These are phyloP conservation scores for Phataginus tricuspis DNA, from an alignment of 2,797 vertebrate genomes.

Conservation along the genomic window DNA sequence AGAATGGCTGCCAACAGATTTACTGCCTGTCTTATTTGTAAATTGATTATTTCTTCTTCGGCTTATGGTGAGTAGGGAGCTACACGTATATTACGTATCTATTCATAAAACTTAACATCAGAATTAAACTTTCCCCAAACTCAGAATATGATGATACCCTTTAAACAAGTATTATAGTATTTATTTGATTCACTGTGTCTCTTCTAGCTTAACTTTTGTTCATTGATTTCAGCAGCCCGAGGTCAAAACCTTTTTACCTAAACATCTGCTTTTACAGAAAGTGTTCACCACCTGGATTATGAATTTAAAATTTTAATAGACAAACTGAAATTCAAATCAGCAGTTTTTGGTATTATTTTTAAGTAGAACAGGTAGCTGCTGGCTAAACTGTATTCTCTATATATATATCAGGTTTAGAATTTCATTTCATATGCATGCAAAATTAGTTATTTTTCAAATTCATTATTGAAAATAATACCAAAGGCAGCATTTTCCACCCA, in stretches of 20 bases:
- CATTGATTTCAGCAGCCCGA: conserved; percentile 24
- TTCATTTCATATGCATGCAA: neutral
- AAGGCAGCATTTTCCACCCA: conserved; percentile 16
- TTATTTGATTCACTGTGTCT: neutral
- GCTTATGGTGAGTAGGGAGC: neutral
- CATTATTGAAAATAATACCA: conserved; percentile 9
- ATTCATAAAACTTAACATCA: conserved; percentile 55
- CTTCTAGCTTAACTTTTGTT: neutral
- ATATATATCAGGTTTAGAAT: neutral
- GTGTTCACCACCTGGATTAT: neutral
- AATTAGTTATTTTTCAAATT: conserved; percentile 31
- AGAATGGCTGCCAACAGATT: neutral
- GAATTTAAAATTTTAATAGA: conserved; percentile 53
- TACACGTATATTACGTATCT: neutral
- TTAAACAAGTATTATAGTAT: conserved; percentile 46
- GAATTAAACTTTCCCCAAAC: conserved; percentile 44
- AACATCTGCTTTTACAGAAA: conserved; percentile 37
- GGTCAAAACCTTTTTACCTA: conserved; percentile 39
- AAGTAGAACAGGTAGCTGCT: neutral
- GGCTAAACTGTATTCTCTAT: neutral
- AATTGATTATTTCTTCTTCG: conserved; percentile 12
- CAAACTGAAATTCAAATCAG: conserved; percentile 59
- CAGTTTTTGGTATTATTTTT: neutral
- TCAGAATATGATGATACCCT: conserved; percentile 14
- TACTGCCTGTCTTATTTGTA: neutral